phyloP scores from a whole-genome alignment of 2,888 invertebrate genomes.

The Cosmorhoe ocellata region DNA sequence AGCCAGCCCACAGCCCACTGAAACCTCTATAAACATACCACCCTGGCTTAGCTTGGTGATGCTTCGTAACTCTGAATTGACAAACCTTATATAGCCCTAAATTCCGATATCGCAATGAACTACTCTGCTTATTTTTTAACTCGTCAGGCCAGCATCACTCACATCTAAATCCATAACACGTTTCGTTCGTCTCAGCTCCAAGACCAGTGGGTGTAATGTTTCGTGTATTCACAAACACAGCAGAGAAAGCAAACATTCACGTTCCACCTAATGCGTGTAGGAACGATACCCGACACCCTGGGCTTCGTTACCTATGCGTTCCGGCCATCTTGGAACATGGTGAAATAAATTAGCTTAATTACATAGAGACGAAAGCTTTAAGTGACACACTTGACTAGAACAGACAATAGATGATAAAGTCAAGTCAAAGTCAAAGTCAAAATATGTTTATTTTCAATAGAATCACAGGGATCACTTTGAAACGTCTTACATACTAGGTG shows the following conservation, averaged over 20 bases:
- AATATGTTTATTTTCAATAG: no score
- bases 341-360: conserved; percentile 5
- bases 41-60: conserved; percentile 43
- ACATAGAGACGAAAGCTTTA: neutral
- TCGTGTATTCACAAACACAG: conserved; percentile 65
- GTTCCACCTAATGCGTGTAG: conserved; percentile 70
- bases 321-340: conserved; percentile 17
- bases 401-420: no score
- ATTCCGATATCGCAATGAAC: no score
- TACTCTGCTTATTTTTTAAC: no score
- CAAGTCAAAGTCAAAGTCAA: no score
- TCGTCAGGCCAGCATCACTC: conserved; percentile 5
- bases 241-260: conserved; percentile 75
- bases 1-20: conserved; percentile 53
- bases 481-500: no score
- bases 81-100: neutral
- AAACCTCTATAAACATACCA: conserved; percentile 60
- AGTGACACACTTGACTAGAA: no score
- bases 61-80: conserved; percentile 36
- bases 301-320: conserved; percentile 28
- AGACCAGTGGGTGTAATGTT: conserved; percentile 64
- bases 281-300: conserved; percentile 72
- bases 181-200: conserved; percentile 43
- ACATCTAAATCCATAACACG: conserved; percentile 34
- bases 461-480: no score